Conservation (phyloP, 37 sponge, comb jelly and placozoan species). For the Aphrocallistes beatrix region DNA sequence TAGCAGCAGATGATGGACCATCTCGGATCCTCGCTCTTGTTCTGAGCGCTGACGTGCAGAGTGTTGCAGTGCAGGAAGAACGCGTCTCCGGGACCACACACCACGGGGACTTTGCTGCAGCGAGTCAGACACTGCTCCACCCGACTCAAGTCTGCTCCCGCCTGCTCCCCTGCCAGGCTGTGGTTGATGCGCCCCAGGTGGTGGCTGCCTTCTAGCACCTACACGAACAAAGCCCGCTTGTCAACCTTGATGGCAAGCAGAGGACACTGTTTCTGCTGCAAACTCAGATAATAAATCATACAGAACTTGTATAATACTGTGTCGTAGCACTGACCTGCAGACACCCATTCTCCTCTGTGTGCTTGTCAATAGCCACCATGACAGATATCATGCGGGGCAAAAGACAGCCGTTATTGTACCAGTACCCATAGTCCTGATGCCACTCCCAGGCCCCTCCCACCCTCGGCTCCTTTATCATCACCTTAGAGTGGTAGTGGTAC, state of each 20-base stretch:
- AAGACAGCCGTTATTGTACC: conserved; percentile 84
- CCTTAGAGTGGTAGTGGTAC: conserved; percentile 90
- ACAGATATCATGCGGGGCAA: conserved; percentile 75
- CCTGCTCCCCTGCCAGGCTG: conserved; percentile 47
- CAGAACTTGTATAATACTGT: neutral
- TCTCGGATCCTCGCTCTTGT: conserved; percentile 57
- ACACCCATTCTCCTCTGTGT: conserved; percentile 78
- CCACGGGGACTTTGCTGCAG: neutral
- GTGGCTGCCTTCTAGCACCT: conserved; percentile 76
- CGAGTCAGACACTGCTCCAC: conserved; percentile 53
- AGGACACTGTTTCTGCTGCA: too few relatives aligned
- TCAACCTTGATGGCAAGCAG: too few relatives aligned
- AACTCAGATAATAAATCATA: neutral
- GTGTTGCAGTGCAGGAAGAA: conserved; percentile 78
- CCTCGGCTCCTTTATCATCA: conserved; percentile 88
- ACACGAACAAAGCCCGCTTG: too few relatives aligned
- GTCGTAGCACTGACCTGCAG: too few relatives aligned
- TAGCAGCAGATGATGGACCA: conserved; percentile 86
- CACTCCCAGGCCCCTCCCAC: conserved; percentile 85
- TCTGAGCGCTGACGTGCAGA: conserved; percentile 69
- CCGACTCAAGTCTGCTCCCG: conserved; percentile 71
- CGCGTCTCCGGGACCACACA: conserved; percentile 31
- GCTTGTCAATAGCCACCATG: conserved; percentile 79
- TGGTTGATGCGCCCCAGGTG: conserved; percentile 64
- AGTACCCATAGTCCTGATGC: conserved; percentile 98